Evolutionary conservation across 2,888 invertebrate species (phyloP).

Genomic region (Plebejus argus): DNA sequence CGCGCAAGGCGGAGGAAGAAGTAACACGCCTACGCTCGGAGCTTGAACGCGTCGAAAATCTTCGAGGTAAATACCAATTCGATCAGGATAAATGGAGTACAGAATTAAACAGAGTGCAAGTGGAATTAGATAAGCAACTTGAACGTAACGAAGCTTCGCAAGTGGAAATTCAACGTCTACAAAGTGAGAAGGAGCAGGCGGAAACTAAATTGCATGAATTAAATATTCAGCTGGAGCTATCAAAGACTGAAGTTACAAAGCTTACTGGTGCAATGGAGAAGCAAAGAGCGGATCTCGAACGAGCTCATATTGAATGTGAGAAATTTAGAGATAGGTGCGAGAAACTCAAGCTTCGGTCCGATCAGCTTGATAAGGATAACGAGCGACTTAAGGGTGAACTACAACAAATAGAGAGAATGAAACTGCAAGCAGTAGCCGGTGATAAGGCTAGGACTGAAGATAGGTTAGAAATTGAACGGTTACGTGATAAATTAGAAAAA

Average conservation of each 20-base stretch:
- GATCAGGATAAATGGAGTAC: conserved; percentile 79
- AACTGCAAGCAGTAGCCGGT: conserved; percentile 84
- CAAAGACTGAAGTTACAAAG: conserved; percentile 89
- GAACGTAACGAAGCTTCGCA: conserved; percentile 89
- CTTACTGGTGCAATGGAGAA: conserved; percentile 88
- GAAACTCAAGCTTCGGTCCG: conserved; percentile 87
- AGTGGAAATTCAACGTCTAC: conserved; percentile 85
- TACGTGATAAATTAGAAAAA: conserved; percentile 92
- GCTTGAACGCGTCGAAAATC: conserved; percentile 87
- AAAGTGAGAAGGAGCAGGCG: conserved; percentile 83
- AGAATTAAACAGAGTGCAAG: conserved; percentile 88
- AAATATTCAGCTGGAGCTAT: conserved; percentile 89
- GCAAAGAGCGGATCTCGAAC: conserved; percentile 89
- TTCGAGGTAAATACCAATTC: conserved; percentile 82
- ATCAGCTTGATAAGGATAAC: conserved; percentile 84
- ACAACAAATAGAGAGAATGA: conserved; percentile 88
- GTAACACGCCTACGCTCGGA: conserved; percentile 84
- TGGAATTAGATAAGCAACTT: conserved; percentile 86
- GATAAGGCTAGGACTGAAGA: conserved; percentile 85
- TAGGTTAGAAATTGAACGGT: conserved; percentile 89
- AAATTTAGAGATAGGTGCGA: conserved; percentile 93
- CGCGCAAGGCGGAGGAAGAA: conserved; percentile 86
- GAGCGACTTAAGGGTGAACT: conserved; percentile 73
- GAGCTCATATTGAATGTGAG: conserved; percentile 93
- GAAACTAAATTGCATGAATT: conserved; percentile 88